Conservation (phyloP, 2,888 invertebrate species). For the Erebia aethiops region DNA sequence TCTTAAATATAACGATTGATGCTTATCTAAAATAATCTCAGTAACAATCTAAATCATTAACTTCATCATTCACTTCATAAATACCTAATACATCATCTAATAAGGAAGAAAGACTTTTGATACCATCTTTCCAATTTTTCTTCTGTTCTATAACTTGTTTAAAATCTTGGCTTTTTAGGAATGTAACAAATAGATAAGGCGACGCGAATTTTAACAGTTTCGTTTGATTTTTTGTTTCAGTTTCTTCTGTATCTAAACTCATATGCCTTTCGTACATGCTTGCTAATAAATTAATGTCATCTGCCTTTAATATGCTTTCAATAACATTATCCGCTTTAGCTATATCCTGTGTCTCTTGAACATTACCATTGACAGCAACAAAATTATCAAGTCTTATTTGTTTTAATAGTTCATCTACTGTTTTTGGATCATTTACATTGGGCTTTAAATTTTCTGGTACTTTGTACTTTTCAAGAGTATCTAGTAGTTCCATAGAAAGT, state of each 20-base stretch:
- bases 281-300: slow-evolving; percentile 84
- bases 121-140: slow-evolving; percentile 85
- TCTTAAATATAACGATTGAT: slow-evolving; percentile 11
- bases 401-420: slow-evolving; percentile 55
- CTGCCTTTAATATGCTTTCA: slow-evolving; percentile 85
- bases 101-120: slow-evolving; percentile 87
- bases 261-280: slow-evolving; percentile 83
- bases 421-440: slow-evolving; percentile 52
- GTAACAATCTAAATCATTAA: slow-evolving; percentile 88
- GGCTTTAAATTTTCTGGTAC: slow-evolving; percentile 62
- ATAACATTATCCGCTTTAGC: slow-evolving; percentile 80
- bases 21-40: slow-evolving; percentile 52
- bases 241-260: slow-evolving; percentile 56
- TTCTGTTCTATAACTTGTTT: slow-evolving; percentile 84
- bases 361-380: slow-evolving; percentile 45
- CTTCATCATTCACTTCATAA: slow-evolving; percentile 77
- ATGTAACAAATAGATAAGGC: slow-evolving; percentile 84
- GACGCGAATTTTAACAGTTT: slow-evolving; percentile 62
- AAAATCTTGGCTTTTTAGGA: slow-evolving; percentile 83
- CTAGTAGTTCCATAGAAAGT: slow-evolving; percentile 79
- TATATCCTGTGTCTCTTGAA: slow-evolving; percentile 44
- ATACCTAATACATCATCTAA: slow-evolving; percentile 88
- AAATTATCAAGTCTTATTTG: slow-evolving; percentile 54
- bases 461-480: slow-evolving; percentile 82
- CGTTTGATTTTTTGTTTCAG: slow-evolving; percentile 49